These are phyloP conservation scores for Dromiciops gliroides DNA, from an alignment of 2,113 vertebrate species.

Conservation along the genomic window DNA sequence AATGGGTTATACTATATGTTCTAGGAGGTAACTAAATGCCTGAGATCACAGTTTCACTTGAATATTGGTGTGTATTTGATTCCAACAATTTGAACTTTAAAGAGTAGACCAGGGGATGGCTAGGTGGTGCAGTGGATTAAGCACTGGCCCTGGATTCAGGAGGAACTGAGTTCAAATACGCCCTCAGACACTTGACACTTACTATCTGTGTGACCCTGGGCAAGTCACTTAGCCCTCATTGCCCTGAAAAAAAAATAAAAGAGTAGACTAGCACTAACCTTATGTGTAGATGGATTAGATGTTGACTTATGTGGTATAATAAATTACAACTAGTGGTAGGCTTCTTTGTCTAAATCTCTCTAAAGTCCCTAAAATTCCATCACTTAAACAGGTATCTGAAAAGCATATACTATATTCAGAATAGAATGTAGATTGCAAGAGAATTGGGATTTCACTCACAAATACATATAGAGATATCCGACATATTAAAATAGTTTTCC, in stretches of 20 bases:
- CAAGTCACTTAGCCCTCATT: too few species aligned
- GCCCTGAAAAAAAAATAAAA: too few species aligned
- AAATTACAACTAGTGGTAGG: not conserved
- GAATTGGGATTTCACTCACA: not conserved
- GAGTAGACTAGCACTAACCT: not conserved
- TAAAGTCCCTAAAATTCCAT: not conserved
- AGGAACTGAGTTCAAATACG: too few species aligned
- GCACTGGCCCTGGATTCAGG: too few species aligned
- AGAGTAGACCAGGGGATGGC: not conserved
- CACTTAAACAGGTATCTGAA: not conserved
- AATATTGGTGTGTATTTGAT: not conserved
- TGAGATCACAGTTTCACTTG: not conserved
- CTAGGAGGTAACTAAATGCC: not conserved
- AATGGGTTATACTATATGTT: not conserved
- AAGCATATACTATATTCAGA: not conserved
- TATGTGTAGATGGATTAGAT: not conserved
- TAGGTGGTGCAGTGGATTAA: too few species aligned
- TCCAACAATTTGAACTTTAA: not conserved
- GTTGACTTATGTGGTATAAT: not conserved
- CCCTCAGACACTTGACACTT: too few species aligned
- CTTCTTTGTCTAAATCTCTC: not conserved
- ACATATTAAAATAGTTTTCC: not conserved
- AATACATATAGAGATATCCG: not conserved
- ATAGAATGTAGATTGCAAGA: not conserved
- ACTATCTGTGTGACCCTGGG: too few species aligned